A percentile compares a stretch with the other conserved stretches of the same genome.
Evolutionary conservation across 2,888 invertebrate genomes (phyloP).

Genomic region (Ophion obscuratus): DNA sequence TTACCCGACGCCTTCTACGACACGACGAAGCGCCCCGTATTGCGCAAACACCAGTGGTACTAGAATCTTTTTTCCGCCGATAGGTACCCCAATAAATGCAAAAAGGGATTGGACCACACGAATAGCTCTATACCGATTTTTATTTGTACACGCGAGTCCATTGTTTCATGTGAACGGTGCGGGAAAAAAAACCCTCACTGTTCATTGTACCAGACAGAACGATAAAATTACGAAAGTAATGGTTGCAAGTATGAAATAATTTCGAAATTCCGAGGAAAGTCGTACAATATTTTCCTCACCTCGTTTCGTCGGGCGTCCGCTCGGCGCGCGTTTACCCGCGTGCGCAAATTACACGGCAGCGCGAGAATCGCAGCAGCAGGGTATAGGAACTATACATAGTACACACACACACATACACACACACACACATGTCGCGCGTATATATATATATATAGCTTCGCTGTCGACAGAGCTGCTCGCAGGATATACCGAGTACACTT

Average conservation of each 20-base stretch:
- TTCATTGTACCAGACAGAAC: background rate
- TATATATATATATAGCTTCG: background rate
- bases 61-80: no score
- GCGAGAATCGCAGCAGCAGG: conserved; percentile 14
- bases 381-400: conserved; percentile 3
- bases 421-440: background rate
- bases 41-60: no score
- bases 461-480: conserved; percentile 1
- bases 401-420: background rate
- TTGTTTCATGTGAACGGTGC: no score
- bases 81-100: no score
- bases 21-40: no score
- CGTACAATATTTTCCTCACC: conserved; percentile 32
- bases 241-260: background rate
- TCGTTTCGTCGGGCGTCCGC: conserved; percentile 27
- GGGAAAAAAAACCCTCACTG: no score
- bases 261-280: conserved; percentile 7
- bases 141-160: no score
- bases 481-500: background rate
- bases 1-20: no score
- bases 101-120: no score
- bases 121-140: no score
- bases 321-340: conserved; percentile 47
- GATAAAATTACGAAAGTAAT: background rate
- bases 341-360: conserved; percentile 42